Percentiles rank a stretch among this genome's conserved stretches.
Evolutionary conservation across 2,888 invertebrate genomes (phyloP).

Genomic region (Electrophaes corylata): DNA sequence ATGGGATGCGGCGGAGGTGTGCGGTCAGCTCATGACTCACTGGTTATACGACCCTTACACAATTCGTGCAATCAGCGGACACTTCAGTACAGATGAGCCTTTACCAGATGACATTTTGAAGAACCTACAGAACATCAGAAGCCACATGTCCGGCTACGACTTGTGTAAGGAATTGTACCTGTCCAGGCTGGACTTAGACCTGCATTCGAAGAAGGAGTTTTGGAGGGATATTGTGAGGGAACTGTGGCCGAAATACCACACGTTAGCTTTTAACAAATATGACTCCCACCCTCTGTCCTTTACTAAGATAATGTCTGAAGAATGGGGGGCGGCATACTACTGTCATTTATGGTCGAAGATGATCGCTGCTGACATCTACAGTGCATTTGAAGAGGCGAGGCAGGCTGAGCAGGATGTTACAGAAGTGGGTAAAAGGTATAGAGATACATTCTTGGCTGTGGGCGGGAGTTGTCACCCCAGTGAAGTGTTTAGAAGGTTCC

Average conservation of each 20-base stretch:
- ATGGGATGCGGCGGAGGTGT: constrained; percentile 96
- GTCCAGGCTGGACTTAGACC: constrained; percentile 91
- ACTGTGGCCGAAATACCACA: constrained; percentile 92
- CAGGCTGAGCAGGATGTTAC: constrained; percentile 77
- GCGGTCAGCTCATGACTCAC: constrained; percentile 92
- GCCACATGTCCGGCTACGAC: constrained; percentile 91
- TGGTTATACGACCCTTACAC: constrained; percentile 89
- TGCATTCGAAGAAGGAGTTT: constrained; percentile 90
- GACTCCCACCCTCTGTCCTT: constrained; percentile 95
- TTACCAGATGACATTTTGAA: constrained; percentile 87
- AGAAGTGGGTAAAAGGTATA: constrained; percentile 88
- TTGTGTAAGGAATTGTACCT: constrained; percentile 92
- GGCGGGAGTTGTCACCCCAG: constrained; percentile 93
- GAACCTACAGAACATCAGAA: constrained; percentile 85
- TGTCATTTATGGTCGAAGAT: constrained; percentile 93
- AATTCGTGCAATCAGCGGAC: constrained; percentile 87
- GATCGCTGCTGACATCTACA: constrained; percentile 95
- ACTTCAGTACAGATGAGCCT: constrained; percentile 89
- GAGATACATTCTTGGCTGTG: constrained; percentile 91
- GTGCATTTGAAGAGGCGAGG: constrained; percentile 90
- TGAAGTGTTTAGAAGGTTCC: constrained; percentile 95
- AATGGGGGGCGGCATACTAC: constrained; percentile 94
- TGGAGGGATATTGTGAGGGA: constrained; percentile 92
- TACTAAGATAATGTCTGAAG: constrained; percentile 91
- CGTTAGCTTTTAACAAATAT: constrained; percentile 89